Conservation (phyloP, 2,888 invertebrate species). For the Anticlea derivata region DNA sequence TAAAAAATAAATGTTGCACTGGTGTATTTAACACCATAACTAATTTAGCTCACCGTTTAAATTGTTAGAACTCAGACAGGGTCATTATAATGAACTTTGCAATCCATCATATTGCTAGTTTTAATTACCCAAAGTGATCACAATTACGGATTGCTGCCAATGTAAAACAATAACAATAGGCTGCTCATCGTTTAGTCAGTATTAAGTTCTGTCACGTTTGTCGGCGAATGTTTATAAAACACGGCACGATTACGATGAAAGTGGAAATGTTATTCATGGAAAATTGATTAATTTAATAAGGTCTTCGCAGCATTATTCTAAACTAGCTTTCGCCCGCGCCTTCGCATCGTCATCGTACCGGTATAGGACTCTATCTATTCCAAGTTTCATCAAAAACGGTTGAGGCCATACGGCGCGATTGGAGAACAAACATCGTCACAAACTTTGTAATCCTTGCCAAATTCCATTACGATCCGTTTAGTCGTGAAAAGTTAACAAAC, state of each 20-base stretch:
- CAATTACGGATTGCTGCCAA: background rate
- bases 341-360: too few species aligned
- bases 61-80: constrained; percentile 3
- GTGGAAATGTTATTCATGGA: constrained; percentile 5
- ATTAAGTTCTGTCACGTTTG: constrained; percentile 20
- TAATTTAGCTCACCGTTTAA: constrained; percentile 14
- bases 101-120: too few species aligned
- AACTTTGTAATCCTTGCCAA: too few species aligned
- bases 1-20: too few species aligned
- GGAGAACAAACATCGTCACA: too few species aligned
- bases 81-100: constrained; percentile 1
- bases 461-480: too few species aligned
- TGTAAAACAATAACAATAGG: constrained; percentile 10
- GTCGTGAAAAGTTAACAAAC: too few species aligned
- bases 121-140: too few species aligned
- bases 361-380: too few species aligned
- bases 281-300: constrained; percentile 14
- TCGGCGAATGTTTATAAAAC: constrained; percentile 25
- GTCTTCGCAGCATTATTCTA: constrained; percentile 8
- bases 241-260: constrained; percentile 20
- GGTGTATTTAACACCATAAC: constrained; percentile 4
- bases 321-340: too few species aligned
- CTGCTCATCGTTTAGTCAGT: constrained; percentile 3
- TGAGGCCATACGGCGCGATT: too few species aligned
- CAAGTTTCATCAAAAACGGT: too few species aligned